Percentiles rank a stretch among this genome's conserved stretches.
phyloP scores from a whole-genome alignment of 2,113 vertebrate species.

The Tragelaphus strepsiceros region DNA sequence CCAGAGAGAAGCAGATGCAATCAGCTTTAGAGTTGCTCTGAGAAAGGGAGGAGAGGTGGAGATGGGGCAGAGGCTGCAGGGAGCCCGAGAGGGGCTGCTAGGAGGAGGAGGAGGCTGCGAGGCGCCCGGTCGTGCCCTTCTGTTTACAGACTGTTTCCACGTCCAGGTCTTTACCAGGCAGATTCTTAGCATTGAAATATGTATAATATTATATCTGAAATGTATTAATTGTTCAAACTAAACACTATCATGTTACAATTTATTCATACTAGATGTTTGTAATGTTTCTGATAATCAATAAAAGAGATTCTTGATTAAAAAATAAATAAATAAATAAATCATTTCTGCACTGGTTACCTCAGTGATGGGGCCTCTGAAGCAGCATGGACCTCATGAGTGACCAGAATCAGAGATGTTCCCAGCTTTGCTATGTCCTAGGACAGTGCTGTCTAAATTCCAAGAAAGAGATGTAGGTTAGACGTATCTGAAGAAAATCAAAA shows the following conservation, averaged over 20 bases:
- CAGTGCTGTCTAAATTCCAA: not conserved
- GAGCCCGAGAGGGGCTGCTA: not conserved
- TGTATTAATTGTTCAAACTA: too few species aligned
- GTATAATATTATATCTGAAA: too few species aligned
- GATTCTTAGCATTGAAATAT: too few species aligned
- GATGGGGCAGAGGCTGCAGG: not conserved
- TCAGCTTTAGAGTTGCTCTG: not conserved
- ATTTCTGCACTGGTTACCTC: not conserved
- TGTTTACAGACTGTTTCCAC: not conserved
- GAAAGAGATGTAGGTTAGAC: not conserved
- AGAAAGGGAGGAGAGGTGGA: not conserved
- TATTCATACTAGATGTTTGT: too few species aligned
- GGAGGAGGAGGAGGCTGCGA: not conserved
- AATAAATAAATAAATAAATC: too few species aligned
- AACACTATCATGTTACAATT: too few species aligned
- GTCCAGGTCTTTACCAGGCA: not conserved
- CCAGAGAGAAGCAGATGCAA: not conserved
- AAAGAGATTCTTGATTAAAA: too few species aligned
- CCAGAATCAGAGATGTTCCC: not conserved
- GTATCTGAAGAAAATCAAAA: not conserved
- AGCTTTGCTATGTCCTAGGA: not conserved
- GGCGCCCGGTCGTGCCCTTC: fast-evolving
- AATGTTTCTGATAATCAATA: too few species aligned
- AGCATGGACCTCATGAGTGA: not conserved
- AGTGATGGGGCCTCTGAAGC: not conserved